Conservation (phyloP, 2,113 vertebrate species). For the Odocoileus hemionus region DNA sequence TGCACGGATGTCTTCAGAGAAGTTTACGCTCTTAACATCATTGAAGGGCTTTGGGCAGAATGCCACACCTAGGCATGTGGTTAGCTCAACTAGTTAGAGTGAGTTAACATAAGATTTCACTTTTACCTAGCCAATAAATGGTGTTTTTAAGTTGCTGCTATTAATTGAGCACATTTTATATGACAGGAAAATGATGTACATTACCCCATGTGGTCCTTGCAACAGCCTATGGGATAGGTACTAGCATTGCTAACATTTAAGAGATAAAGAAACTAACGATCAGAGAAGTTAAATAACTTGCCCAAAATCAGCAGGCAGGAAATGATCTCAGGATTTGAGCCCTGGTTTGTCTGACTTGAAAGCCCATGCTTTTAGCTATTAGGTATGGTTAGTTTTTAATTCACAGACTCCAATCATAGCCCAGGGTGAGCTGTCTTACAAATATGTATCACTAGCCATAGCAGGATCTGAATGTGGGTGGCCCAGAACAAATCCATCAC, state of each 20-base stretch:
- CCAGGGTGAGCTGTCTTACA: conserved; percentile 38
- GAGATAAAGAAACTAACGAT: not conserved
- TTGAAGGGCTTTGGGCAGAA: not conserved
- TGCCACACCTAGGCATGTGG: not conserved
- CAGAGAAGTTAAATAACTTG: not conserved
- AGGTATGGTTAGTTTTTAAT: conserved; percentile 19
- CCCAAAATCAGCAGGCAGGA: not conserved
- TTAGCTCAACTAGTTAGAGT: not conserved
- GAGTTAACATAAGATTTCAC: not conserved
- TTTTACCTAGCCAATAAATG: not conserved
- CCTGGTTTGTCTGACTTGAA: conserved; percentile 36
- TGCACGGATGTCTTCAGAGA: not conserved
- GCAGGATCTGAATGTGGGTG: conserved; percentile 48
- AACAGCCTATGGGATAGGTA: not conserved
- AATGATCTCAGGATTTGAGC: not conserved
- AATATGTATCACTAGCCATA: conserved; percentile 45
- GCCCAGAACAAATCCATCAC: conserved; percentile 57
- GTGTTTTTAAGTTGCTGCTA: not conserved
- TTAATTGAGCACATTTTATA: not conserved
- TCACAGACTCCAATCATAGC: conserved; percentile 1
- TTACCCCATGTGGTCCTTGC: not conserved
- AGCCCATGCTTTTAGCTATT: conserved; percentile 17
- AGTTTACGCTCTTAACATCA: not conserved
- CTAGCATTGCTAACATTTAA: not conserved
- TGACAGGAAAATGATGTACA: not conserved